A percentile compares a stretch with the other conserved stretches of the same genome.
phyloP scores from a whole-genome alignment of 2,888 invertebrate species.

The Siphlonurus alternatus region DNA sequence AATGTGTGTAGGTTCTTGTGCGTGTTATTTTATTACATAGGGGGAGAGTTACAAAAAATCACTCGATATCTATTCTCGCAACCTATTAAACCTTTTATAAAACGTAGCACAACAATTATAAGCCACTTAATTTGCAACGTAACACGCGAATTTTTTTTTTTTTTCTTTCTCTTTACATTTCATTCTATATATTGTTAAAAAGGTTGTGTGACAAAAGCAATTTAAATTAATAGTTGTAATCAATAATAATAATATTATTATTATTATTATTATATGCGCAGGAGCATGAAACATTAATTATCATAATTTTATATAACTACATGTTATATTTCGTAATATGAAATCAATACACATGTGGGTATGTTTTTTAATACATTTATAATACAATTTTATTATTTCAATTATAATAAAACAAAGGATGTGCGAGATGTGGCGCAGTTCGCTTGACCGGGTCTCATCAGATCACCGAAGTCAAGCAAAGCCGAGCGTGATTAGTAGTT shows the following conservation, averaged over 20 bases:
- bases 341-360: no score
- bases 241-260: neutral
- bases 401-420: no score
- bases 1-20: no score
- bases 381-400: no score
- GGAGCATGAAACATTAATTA: neutral
- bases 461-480: no score
- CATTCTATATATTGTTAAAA: neutral
- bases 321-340: no score
- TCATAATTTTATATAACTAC: neutral
- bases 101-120: neutral
- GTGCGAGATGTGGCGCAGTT: no score
- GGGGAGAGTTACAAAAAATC: neutral
- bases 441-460: no score
- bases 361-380: no score
- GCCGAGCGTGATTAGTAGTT: no score
- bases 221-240: constrained; percentile 1
- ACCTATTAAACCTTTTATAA: neutral
- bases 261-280: neutral
- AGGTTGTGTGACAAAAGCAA: neutral
- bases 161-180: neutral
- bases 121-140: constrained; percentile 2
- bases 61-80: neutral
- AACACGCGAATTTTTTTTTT: constrained; percentile 1
- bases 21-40: neutral